Base-by-base conservation (phyloP, 2,888 invertebrate species). In the Cantharis rustica region DNA sequence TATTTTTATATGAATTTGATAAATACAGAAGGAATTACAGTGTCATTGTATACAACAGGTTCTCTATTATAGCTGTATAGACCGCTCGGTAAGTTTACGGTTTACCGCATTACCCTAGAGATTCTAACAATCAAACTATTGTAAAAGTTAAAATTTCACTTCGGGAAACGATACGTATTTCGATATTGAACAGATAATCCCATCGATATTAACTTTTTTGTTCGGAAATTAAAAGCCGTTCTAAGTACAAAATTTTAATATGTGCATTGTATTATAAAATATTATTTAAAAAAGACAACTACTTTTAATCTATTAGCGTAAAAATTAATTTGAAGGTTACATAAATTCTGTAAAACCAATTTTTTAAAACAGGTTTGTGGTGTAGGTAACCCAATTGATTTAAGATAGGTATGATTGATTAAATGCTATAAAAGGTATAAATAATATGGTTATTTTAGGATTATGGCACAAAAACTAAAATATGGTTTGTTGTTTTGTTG, bases 291-390 rank as follows among this genome's bases (percentile, higher is more conserved):
- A 31, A 13, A 4, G 13, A 31, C 31, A 1, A 64, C 64, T 3
- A 20, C 17, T 66, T 66, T 66, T 47, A 47, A 47, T 47, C n/a
- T 47, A 47, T n/a, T n/a, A n/a, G n/a, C 13, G 47, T n/a, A 47
- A 47, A 31, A 47, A 47, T 47, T n/a, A 2, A n/a, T n/a, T n/a
- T 47, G 47, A 47, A 47, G 47, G 47, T 47, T 47, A 47, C 47
- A 47, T 20, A 17, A 20, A 66, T n/a, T 64, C 23, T 66, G 64
- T 20, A 23, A 63, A 64, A 71, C 68, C 62, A 76, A 76, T 73
- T 76, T 64, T 20, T 76, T 71, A 61, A 76, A 76, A 76, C 76
- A 69, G 73, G 76, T 76, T 76, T 76, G 63, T 47, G 68, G 61
- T 64, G 27, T 70, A 73, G 73, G 73, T 71, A 73, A 68, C 71